These are phyloP conservation scores for Lytechinus pictus DNA, from an alignment of 35 echinoderm and acorn worm species.

Conservation along the genomic window DNA sequence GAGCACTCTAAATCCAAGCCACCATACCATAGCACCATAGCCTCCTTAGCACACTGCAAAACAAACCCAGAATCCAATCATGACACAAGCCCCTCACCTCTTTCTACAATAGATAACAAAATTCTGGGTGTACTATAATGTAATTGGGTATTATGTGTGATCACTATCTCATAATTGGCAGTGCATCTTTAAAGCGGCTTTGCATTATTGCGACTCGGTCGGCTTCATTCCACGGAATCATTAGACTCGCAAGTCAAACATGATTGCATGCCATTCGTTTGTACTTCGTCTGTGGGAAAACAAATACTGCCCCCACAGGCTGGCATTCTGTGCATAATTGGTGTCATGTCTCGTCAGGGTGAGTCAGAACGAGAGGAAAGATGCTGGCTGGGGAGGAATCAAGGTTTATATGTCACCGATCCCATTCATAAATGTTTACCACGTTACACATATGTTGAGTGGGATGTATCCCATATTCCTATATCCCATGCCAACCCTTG, in stretches of 20 bases:
- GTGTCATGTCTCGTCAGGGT: not conserved
- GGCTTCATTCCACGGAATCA: not conserved
- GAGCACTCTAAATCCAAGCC: too few relatives aligned
- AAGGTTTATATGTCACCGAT: not conserved
- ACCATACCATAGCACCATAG: too few relatives aligned
- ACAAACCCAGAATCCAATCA: too few relatives aligned
- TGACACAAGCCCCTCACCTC: too few relatives aligned
- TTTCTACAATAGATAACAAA: too few relatives aligned
- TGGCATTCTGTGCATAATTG: slow-evolving; percentile 25
- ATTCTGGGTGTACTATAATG: too few relatives aligned
- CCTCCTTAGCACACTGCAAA: too few relatives aligned
- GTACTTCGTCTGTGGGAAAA: not conserved
- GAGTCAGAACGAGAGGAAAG: not conserved
- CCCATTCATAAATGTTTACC: slow-evolving; percentile 19
- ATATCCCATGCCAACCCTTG: not conserved
- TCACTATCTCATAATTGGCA: not conserved
- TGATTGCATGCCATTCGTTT: slow-evolving; percentile 26
- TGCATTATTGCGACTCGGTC: not conserved
- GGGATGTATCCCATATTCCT: not conserved
- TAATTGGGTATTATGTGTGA: too few relatives aligned
- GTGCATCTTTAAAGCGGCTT: not conserved
- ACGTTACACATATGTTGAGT: not conserved
- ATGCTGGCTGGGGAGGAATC: not conserved
- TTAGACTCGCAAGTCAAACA: slow-evolving; percentile 1
- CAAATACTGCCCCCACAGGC: not conserved